Conservation (phyloP, 2,113 vertebrate genomes). For the Ochotona curzoniae region DNA sequence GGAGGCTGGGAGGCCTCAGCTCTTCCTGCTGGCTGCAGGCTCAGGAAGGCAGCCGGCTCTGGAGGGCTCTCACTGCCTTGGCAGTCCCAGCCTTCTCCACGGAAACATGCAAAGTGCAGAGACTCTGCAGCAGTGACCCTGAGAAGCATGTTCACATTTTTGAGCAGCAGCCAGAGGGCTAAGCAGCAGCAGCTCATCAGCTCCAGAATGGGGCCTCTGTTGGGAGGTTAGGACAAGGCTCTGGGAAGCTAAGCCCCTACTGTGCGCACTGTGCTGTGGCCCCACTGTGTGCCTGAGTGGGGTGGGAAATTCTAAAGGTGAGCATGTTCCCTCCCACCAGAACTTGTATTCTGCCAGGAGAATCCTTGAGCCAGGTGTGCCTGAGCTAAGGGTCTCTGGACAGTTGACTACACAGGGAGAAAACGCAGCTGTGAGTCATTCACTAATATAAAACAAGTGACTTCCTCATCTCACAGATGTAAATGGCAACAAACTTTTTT, state of each 20-base stretch:
- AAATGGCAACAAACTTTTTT: not conserved
- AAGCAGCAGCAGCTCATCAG: conserved; percentile 50
- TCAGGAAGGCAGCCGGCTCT: not conserved
- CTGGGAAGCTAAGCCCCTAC: conserved; percentile 35
- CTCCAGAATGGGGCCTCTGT: not conserved
- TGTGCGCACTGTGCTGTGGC: not conserved
- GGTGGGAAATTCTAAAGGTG: not conserved
- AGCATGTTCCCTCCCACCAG: not conserved
- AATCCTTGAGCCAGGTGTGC: not conserved
- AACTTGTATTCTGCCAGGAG: not conserved
- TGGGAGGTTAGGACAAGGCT: not conserved
- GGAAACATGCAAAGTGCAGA: conserved; percentile 60
- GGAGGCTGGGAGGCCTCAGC: not conserved
- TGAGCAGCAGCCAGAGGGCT: conserved; percentile 54
- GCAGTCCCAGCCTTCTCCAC: not conserved
- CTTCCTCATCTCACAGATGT: not conserved
- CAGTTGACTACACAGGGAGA: not conserved
- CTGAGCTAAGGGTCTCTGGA: not conserved
- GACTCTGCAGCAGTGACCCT: conserved; percentile 56
- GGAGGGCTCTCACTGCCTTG: not conserved
- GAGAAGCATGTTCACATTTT: conserved; percentile 62
- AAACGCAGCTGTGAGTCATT: not conserved
- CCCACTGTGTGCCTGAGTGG: not conserved
- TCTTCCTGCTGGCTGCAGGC: not conserved
- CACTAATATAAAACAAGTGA: not conserved